phyloP scores from a whole-genome alignment of 2,797 vertebrate species.

The Limnodromus scolopaceus region DNA sequence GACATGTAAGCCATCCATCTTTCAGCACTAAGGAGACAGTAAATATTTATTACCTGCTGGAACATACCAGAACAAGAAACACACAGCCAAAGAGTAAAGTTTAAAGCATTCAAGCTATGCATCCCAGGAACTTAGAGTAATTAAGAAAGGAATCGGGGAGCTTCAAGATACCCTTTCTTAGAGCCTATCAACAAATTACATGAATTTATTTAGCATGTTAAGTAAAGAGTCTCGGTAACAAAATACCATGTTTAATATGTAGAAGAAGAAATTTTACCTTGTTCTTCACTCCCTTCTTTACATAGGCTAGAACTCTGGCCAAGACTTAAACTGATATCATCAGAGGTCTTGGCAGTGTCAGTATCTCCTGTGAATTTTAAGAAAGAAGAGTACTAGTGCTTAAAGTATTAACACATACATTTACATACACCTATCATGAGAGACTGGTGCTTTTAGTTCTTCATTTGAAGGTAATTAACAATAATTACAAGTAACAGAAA shows the following conservation, averaged over 20 bases:
- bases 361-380: conserved; percentile 81
- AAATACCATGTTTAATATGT: not conserved
- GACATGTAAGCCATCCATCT: not conserved
- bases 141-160: not conserved
- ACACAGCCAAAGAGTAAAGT: not conserved
- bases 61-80: not conserved
- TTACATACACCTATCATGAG: not conserved
- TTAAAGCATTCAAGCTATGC: not conserved
- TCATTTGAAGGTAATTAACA: not conserved
- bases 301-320: conserved; percentile 92
- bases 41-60: not conserved
- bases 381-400: conserved; percentile 19
- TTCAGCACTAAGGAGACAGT: not conserved
- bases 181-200: not conserved
- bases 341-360: conserved; percentile 90
- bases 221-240: conserved; percentile 1
- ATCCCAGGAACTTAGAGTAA: not conserved
- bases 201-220: not conserved
- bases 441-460: not conserved
- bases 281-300: conserved; percentile 91
- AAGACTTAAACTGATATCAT: conserved; percentile 95
- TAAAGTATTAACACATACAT: not conserved
- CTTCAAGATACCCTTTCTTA: not conserved
- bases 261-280: conserved; percentile 82
- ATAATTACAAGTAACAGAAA: not conserved